phyloP scores from a whole-genome alignment of 2,113 vertebrate genomes.

The Coptodon rendalli region DNA sequence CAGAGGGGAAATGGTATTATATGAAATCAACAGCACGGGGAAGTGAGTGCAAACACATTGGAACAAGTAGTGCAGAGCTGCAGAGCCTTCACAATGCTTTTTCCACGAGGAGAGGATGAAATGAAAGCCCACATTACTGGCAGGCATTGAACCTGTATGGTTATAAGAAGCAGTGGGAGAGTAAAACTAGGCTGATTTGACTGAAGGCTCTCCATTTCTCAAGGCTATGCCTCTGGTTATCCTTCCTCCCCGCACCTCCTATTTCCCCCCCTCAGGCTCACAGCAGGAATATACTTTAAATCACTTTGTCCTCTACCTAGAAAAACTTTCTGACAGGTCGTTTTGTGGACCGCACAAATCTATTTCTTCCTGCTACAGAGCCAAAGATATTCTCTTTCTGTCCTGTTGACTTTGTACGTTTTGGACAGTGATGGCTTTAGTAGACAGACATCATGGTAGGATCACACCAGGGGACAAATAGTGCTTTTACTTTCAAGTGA shows the following conservation, averaged over 20 bases:
- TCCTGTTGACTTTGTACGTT: slow-evolving; percentile 33
- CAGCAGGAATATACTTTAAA: slow-evolving; percentile 51
- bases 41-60: background rate
- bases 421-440: slow-evolving; percentile 34
- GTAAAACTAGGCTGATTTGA: slow-evolving; percentile 31
- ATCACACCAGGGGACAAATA: slow-evolving; percentile 14
- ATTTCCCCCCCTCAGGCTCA: slow-evolving; percentile 39
- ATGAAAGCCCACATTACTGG: slow-evolving; percentile 25
- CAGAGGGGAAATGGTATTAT: background rate
- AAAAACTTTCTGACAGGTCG: slow-evolving; percentile 51
- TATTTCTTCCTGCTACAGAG: slow-evolving; percentile 18
- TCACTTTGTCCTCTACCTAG: slow-evolving; percentile 54
- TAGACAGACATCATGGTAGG: background rate
- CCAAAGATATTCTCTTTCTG: slow-evolving; percentile 16
- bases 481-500: slow-evolving; percentile 15
- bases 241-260: background rate
- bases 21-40: background rate
- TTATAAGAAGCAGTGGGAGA: slow-evolving; percentile 15
- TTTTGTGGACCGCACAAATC: slow-evolving; percentile 39
- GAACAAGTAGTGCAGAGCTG: background rate
- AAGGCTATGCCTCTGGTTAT: slow-evolving; percentile 57
- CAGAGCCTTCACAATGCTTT: background rate
- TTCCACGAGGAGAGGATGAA: slow-evolving; percentile 15
- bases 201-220: slow-evolving; percentile 54
- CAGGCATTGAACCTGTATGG: background rate